Base-by-base conservation (phyloP, 2,888 invertebrate species). In the Mimas tiliae region DNA sequence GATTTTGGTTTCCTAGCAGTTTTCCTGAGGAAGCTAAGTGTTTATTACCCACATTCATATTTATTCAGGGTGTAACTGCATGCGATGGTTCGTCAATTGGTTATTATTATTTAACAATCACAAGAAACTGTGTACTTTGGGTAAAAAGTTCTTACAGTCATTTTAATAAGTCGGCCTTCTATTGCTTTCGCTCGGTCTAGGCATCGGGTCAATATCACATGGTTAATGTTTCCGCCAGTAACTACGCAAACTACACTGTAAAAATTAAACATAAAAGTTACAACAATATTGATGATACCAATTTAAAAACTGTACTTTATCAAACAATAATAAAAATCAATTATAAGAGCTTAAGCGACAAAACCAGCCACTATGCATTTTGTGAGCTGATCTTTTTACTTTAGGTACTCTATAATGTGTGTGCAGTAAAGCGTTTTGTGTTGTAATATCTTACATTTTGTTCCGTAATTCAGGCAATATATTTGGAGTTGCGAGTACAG, bases 401-500 rank as follows among this genome's bases (percentile, higher is more conserved):
- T n/a, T n/a, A n/a, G n/a, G n/a, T n/a, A n/a, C n/a, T n/a, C n/a
- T n/a, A n/a, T n/a, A n/a, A n/a, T n/a, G n/a, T n/a, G n/a, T n/a
- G n/a, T n/a, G n/a, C n/a, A n/a, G n/a, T n/a, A n/a, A n/a, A n/a
- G n/a, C n/a, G n/a, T n/a, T n/a, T n/a, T n/a, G n/a, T n/a, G n/a
- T n/a, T n/a, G n/a, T n/a, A n/a, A n/a, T n/a, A 51, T 19, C 45
- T 19, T 75, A 88, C 88, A 72, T 87, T 73, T 88, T 88, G 6
- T 76, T 79, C 45, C 65, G 69, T 34, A 89, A 71, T 67, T 85
- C 87, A 12, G 86, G 83, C 1, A 87, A 67, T 63, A 83, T 64
- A 62, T 78, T 70, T 4, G 88, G 87, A 6, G 79, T 96, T 7
- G 96, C 94, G 55, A 98, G 85, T 67, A 98, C 94, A 3, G 97